Base-by-base conservation (phyloP, 1,140 invertebrate genomes). In the Sycophila sp. region DNA sequence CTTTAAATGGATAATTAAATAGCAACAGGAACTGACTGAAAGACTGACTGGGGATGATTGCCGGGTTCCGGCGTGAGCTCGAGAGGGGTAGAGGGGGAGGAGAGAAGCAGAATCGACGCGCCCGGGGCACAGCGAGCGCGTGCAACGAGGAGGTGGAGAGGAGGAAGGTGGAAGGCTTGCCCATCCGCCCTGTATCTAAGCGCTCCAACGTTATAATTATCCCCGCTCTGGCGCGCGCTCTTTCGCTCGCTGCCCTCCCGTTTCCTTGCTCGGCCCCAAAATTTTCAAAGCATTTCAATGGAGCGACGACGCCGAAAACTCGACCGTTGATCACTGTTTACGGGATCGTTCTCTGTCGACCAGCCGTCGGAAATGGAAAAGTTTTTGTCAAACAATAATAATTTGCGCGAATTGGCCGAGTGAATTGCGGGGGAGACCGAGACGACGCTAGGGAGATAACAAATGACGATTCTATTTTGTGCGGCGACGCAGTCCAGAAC, bases 1-100 rank as follows among this genome's bases (percentile, higher is more conserved):
- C 75, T 85, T 84, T 86, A 86, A 86, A 86, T 86, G 84, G 85
- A 86, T 86, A 86, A 86, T 86, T 86, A 86, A 86, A 86, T 86
- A 86, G 84, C 82, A 85, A 85, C 83, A 80, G 78, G 78, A 86
- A 84, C 84, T 86, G 84, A 86, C 84, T 86, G 83, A 86, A 86
- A 86, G 83, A 83, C 83, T 85, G 84, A 82, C 82, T 80, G 81
- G 80, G 81, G 85, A 86, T 86, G 84, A 86, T 86, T 86, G 82
- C 82, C 70, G 79, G 85, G 83, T 86, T 86, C 83, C 81, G 84
- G 83, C 66, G 19, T 34, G 63, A 45, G 34, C 15, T n/a, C 26
- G 6, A 22, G 64, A 11, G 5, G 15, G 51, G 15, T n/a, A 17
- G 45, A 42, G 26, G 56, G 60, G 15, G 49, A 51, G 24, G 51